These are phyloP conservation scores for Carabus problematicus DNA, from an alignment of 2,888 invertebrate species.

Conservation along the genomic window DNA sequence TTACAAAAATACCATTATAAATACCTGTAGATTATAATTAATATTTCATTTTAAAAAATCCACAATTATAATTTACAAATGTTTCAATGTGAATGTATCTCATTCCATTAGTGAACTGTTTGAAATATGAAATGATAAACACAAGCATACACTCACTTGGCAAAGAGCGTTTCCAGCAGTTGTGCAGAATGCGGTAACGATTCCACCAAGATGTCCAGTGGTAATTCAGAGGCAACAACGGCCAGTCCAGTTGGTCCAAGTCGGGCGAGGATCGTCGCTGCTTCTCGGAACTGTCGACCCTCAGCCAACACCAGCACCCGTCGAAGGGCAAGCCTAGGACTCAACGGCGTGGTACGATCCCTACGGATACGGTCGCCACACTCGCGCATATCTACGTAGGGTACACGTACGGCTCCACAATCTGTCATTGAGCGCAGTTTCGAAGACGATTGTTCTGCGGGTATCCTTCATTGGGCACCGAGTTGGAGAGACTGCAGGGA, in stretches of 20 bases:
- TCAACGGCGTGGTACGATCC: conserved; percentile 68
- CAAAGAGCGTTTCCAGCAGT: conserved; percentile 82
- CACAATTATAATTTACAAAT: too few species aligned
- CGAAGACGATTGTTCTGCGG: conserved; percentile 14
- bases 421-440: conserved; percentile 32
- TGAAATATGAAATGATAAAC: not conserved
- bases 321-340: conserved; percentile 72
- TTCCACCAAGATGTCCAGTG: conserved; percentile 87
- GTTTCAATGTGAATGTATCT: too few species aligned
- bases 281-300: conserved; percentile 88
- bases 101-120: too few species aligned
- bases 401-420: conserved; percentile 40
- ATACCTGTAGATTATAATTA: conserved; percentile 2
- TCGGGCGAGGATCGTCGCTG: conserved; percentile 82
- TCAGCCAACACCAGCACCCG: conserved; percentile 83
- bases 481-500: conserved; percentile 6
- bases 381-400: conserved; percentile 65
- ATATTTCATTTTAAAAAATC: not conserved
- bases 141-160: conserved; percentile 63
- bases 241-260: conserved; percentile 82
- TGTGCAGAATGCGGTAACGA: conserved; percentile 88
- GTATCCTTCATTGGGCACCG: conserved; percentile 10
- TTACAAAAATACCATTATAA: conserved; percentile 1
- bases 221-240: conserved; percentile 78
- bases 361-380: conserved; percentile 75